A percentile compares a stretch with the other conserved stretches of the same genome.
phyloP scores from a whole-genome alignment of 2,888 invertebrate genomes.

The Calameuta pallipes region DNA sequence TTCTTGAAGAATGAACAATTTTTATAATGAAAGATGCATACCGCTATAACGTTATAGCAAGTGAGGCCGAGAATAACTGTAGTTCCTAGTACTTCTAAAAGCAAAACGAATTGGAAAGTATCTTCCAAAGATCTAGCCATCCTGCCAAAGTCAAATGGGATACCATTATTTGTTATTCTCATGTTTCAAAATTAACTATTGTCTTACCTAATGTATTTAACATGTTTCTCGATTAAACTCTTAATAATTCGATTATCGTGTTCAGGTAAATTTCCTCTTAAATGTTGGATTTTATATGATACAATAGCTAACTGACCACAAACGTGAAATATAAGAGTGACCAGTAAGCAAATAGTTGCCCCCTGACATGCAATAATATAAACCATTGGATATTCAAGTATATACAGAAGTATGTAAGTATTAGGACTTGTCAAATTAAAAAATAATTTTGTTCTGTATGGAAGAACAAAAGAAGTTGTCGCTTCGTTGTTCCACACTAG shows the following conservation, averaged over 20 bases:
- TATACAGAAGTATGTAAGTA: conserved; percentile 27
- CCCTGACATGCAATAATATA: conserved; percentile 25
- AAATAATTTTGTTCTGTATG: conserved; percentile 26
- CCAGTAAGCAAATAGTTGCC: conserved; percentile 29
- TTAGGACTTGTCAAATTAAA: conserved; percentile 20
- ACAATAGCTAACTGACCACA: conserved; percentile 34
- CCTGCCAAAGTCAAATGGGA: conserved; percentile 28
- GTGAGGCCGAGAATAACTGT: conserved; percentile 38
- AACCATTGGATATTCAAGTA: conserved; percentile 29
- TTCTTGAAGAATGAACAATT: too few relatives aligned
- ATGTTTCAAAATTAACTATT: neutral
- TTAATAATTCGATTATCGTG: neutral
- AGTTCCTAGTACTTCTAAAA: conserved; percentile 39
- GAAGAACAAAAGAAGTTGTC: conserved; percentile 13
- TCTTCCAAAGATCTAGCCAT: conserved; percentile 38
- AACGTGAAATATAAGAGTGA: conserved; percentile 33
- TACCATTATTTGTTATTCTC: neutral
- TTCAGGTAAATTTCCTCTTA: neutral
- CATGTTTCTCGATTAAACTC: neutral
- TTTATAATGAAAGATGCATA: conserved; percentile 2
- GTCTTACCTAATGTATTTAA: neutral
- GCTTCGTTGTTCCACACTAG: conserved; percentile 15
- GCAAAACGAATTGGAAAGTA: conserved; percentile 36
- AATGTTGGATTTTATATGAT: conserved; percentile 30
- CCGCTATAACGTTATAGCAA: conserved; percentile 36